A percentile compares a stretch with the other conserved stretches of the same genome.
Conservation (phyloP, 2,888 invertebrate species). For the Mythimna lalbum region DNA sequence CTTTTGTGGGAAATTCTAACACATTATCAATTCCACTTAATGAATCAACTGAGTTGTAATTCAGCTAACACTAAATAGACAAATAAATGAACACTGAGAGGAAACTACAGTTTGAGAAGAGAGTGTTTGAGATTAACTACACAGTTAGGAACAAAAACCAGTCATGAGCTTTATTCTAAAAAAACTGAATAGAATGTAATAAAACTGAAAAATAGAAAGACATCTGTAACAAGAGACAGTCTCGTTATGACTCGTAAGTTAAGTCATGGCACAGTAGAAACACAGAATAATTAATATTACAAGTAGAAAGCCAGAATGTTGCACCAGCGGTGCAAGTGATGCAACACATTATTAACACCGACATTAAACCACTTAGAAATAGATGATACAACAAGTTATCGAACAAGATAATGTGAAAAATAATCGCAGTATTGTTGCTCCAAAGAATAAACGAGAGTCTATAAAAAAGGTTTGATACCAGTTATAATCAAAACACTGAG, state of each 20-base stretch:
- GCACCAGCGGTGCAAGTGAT: not conserved
- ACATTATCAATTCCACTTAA: not conserved
- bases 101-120: not conserved
- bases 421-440: not conserved
- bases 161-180: not conserved
- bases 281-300: too few species aligned
- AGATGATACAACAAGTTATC: conserved; percentile 6
- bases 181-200: not conserved
- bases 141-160: not conserved
- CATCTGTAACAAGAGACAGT: not conserved
- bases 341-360: not conserved
- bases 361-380: not conserved
- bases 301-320: not conserved
- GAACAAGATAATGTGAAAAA: conserved; percentile 1
- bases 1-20: conserved; percentile 7
- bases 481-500: not conserved
- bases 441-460: not conserved
- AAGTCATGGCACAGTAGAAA: not conserved
- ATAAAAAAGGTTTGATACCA: not conserved
- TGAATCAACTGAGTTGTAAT: not conserved
- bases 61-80: not conserved
- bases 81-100: not conserved
- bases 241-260: conserved; percentile 4
- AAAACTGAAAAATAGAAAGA: not conserved
- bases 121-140: not conserved